phyloP scores from a whole-genome alignment of 2,113 vertebrate genomes.

The Oncorhynchus clarkii region DNA sequence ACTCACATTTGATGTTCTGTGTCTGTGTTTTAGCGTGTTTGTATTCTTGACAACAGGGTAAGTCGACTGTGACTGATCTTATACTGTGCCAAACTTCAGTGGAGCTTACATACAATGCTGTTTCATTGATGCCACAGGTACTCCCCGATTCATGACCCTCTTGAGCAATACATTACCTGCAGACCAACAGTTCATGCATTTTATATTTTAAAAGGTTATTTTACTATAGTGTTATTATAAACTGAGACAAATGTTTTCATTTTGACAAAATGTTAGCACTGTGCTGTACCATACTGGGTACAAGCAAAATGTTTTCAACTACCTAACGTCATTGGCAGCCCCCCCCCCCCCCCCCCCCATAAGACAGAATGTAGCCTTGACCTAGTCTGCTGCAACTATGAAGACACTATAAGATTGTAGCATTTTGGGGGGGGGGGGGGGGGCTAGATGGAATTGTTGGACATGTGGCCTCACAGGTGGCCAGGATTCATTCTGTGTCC shows the following conservation, averaged over 20 bases:
- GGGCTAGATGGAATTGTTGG: slow-evolving; percentile 10
- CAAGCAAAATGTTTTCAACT: slow-evolving; percentile 63
- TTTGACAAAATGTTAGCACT: slow-evolving; percentile 71
- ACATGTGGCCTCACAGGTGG: background rate
- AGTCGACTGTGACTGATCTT: slow-evolving; percentile 40
- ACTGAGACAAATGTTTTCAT: slow-evolving; percentile 55
- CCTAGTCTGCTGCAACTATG: slow-evolving; percentile 60
- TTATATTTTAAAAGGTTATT: slow-evolving; percentile 53
- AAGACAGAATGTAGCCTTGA: slow-evolving; percentile 69
- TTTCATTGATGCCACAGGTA: slow-evolving; percentile 5
- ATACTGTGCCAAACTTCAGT: slow-evolving; percentile 36
- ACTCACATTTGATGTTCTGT: slow-evolving; percentile 26
- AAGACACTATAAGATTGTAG: slow-evolving; percentile 54
- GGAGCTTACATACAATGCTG: slow-evolving; percentile 18
- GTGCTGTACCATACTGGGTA: slow-evolving; percentile 63
- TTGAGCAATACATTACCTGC: slow-evolving; percentile 70
- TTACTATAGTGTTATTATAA: slow-evolving; percentile 59
- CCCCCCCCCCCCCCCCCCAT: slow-evolving; percentile 24
- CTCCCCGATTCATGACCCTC: slow-evolving; percentile 23
- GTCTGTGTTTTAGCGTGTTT: slow-evolving; percentile 33
- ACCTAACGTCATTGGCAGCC: slow-evolving; percentile 58
- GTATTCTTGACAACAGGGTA: slow-evolving; percentile 47
- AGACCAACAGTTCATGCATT: slow-evolving; percentile 35
- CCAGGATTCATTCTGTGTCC: slow-evolving; percentile 19
- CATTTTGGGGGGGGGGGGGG: slow-evolving; percentile 21